Evolutionary conservation across 2,113 vertebrate species (phyloP), one percentile per base, ranked within the genome.

Genomic region (Ceyx cyanopectus): DNA sequence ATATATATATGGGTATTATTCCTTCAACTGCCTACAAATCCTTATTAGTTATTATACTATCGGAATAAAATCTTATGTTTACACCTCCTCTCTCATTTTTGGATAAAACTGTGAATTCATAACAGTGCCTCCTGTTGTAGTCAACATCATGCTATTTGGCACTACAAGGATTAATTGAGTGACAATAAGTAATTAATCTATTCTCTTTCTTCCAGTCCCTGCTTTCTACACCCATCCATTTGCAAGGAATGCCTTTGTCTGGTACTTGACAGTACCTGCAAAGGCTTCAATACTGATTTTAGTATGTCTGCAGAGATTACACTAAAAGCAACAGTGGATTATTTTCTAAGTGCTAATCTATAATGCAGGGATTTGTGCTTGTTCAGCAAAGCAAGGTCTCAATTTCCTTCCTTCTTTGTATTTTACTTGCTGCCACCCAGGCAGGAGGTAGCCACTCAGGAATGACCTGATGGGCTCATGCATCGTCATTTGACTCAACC

Each of bases 401-500:
- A 6, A 51, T 86, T 89, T 95, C 74, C 40, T 73, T 74, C 57
- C 46, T 85, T 34, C 62, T 74, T 58, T 82, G 30, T 84, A 32
- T 82, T 92, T 92, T 72, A 76, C 92, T 91, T 72, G 26, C 57
- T 88, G 60, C 85, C 89, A 88, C 81, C 92, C n/a, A 67, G 43
- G 50, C 13, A 41, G 75, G 74, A 87, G 62, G 62, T 75, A 89
- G 56, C 81, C 46, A 89, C 60, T 93, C 66, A 91, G 69, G 65
- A 92, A 5, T 0, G 2, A 90, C 66, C 69, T 10, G 57, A 73
- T 73, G 87, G 83, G 57, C 70, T 87, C 67, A 70, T 50, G 75
- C 76, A 68, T 62, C 11, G 2, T 51, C 14, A 72, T 96, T 96
- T 97, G 87, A 90, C 87, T 94, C 95, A 95, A 94, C 78, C 68